These are phyloP conservation scores for Hyposmocoma kahamanoa DNA, from an alignment of 1,140 invertebrate species.

Conservation along the genomic window DNA sequence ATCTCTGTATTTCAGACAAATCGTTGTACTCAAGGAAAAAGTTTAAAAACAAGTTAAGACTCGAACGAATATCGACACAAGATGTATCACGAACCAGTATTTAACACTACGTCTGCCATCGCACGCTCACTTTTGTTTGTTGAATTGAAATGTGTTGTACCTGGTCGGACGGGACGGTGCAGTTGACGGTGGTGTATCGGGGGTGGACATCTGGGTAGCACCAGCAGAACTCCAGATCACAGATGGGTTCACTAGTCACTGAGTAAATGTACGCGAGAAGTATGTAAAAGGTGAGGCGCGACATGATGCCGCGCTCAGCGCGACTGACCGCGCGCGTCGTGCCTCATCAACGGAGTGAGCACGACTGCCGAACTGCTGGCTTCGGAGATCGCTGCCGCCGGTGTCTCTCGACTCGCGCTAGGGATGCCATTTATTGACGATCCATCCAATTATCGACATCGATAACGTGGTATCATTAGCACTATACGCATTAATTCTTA, in stretches of 20 bases:
- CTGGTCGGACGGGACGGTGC: slow-evolving; percentile 75
- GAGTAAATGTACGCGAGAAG: slow-evolving; percentile 33
- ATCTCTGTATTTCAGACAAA: no score
- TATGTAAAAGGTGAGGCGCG: slow-evolving; percentile 28
- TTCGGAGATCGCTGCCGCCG: neutral
- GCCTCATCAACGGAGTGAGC: slow-evolving; percentile 45
- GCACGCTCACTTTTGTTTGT: slow-evolving; percentile 29
- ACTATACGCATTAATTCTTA: no score
- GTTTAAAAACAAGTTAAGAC: no score
- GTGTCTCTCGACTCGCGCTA: slow-evolving; percentile 19
- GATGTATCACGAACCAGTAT: no score
- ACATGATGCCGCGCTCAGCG: slow-evolving; percentile 51
- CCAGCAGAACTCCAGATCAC: slow-evolving; percentile 75
- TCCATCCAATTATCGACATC: slow-evolving; percentile 49
- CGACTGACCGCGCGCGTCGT: slow-evolving; percentile 42
- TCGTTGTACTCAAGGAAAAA: no score
- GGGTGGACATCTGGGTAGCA: slow-evolving; percentile 74
- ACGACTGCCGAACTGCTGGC: neutral
- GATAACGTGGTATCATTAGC: slow-evolving; percentile 12
- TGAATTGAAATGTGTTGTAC: slow-evolving; percentile 45
- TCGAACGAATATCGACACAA: no score
- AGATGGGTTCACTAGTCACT: slow-evolving; percentile 54
- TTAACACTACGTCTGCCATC: slow-evolving; percentile 13
- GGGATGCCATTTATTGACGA: slow-evolving; percentile 30
- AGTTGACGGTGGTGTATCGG: slow-evolving; percentile 77